A percentile compares a stretch with the other conserved stretches of the same genome.
Conservation (phyloP, 2,797 vertebrate genomes). For the Lemur catta region DNA sequence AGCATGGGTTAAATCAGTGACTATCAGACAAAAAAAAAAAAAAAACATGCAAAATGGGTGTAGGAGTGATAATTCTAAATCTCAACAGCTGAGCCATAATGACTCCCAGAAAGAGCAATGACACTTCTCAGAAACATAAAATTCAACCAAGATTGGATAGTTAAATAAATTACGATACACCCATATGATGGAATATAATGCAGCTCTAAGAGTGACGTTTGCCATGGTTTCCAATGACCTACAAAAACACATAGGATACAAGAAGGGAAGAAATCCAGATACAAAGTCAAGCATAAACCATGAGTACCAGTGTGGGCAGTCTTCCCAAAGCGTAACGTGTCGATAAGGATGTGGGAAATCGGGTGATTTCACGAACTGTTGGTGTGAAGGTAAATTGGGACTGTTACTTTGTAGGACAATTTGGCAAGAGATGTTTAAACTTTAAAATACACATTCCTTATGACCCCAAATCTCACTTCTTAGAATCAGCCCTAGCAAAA, state of each 20-base stretch:
- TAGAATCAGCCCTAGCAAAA: background rate
- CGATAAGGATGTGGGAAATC: background rate
- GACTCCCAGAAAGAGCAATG: background rate
- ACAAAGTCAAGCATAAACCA: background rate
- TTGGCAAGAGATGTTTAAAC: background rate
- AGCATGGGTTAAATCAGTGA: background rate
- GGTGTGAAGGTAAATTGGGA: background rate
- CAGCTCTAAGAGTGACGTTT: background rate
- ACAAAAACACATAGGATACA: background rate
- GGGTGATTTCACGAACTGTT: background rate
- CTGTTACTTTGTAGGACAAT: background rate
- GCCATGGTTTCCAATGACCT: constrained; percentile 1
- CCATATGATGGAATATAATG: background rate
- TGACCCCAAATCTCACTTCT: background rate
- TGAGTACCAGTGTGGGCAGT: background rate
- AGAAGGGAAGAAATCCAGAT: background rate
- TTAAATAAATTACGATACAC: background rate
- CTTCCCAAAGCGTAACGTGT: background rate
- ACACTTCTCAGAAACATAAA: background rate
- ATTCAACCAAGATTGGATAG: background rate
- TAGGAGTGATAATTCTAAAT: background rate
- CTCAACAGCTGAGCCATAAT: background rate
- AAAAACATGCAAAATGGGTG: background rate
- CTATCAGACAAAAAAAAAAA: background rate
- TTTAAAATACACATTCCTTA: background rate